phyloP scores from a whole-genome alignment of 2,113 vertebrate species.

The Carettochelys insculpta region DNA sequence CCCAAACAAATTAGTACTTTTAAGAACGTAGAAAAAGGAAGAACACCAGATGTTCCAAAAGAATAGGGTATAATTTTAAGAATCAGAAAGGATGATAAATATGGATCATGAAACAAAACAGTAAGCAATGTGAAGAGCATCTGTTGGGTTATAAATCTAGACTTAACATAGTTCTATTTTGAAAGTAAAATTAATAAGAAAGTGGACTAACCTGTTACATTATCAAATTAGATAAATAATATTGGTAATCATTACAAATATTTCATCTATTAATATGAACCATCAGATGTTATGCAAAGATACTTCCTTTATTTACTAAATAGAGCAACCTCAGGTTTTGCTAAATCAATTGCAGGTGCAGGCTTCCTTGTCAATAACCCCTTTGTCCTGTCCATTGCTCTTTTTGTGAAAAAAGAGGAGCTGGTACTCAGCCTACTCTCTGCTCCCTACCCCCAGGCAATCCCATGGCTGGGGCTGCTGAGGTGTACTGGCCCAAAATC shows the following conservation, averaged over 20 bases:
- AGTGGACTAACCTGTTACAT: neutral
- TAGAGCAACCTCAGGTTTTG: neutral
- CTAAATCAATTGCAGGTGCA: neutral
- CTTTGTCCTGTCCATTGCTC: too few species aligned
- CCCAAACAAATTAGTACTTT: constrained; percentile 58
- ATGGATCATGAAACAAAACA: constrained; percentile 63
- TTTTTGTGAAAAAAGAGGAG: too few species aligned
- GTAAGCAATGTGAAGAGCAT: constrained; percentile 63
- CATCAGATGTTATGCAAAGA: neutral
- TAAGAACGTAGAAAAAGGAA: constrained; percentile 39
- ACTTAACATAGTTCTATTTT: neutral
- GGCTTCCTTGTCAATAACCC: neutral
- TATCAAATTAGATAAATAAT: constrained; percentile 13
- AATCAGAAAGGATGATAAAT: constrained; percentile 56
- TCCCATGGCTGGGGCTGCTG: too few species aligned
- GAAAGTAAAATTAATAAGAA: constrained; percentile 47
- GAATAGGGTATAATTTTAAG: constrained; percentile 58
- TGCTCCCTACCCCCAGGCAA: too few species aligned
- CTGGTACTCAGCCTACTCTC: too few species aligned
- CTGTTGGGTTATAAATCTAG: constrained; percentile 58
- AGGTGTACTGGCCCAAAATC: too few species aligned
- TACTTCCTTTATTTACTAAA: neutral
- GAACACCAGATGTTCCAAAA: constrained; percentile 70
- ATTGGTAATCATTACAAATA: neutral
- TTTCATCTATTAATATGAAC: neutral